These are phyloP conservation scores for Cynoglossus semilaevis DNA, from an alignment of 2,113 vertebrate species.

Conservation along the genomic window DNA sequence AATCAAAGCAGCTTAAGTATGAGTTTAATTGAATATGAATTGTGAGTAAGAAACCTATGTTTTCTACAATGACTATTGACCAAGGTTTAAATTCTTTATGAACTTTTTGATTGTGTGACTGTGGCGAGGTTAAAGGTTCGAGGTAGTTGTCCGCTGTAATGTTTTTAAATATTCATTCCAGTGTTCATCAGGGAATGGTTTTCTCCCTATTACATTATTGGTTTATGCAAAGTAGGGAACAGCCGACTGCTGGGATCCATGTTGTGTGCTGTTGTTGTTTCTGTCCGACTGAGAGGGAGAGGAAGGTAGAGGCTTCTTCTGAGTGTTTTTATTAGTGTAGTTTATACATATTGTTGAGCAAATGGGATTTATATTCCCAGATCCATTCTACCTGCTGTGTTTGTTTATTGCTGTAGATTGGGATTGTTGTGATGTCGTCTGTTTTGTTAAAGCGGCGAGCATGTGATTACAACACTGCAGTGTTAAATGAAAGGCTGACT, in stretches of 20 bases:
- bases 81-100: conserved; percentile 56
- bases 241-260: conserved; percentile 34
- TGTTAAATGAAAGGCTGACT: no score
- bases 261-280: no score
- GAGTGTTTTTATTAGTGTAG: background rate
- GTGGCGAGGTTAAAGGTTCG: conserved; percentile 60
- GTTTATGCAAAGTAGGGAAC: conserved; percentile 66
- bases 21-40: conserved; percentile 58
- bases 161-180: conserved; percentile 65
- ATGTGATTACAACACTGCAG: no score
- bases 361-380: no score
- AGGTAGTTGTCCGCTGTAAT: conserved; percentile 47
- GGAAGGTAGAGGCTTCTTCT: conserved; percentile 11
- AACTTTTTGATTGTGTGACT: conserved; percentile 51
- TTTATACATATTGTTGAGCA: no score
- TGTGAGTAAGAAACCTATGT: conserved; percentile 49
- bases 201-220: conserved; percentile 66
- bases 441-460: no score
- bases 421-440: no score
- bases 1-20: conserved; percentile 44
- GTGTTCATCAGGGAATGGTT: conserved; percentile 59
- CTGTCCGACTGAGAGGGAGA: background rate
- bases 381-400: no score
- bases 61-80: conserved; percentile 58
- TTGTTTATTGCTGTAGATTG: no score